These are phyloP conservation scores for Argyresthia goedartella DNA, from an alignment of 2,888 invertebrate genomes.

Conservation along the genomic window DNA sequence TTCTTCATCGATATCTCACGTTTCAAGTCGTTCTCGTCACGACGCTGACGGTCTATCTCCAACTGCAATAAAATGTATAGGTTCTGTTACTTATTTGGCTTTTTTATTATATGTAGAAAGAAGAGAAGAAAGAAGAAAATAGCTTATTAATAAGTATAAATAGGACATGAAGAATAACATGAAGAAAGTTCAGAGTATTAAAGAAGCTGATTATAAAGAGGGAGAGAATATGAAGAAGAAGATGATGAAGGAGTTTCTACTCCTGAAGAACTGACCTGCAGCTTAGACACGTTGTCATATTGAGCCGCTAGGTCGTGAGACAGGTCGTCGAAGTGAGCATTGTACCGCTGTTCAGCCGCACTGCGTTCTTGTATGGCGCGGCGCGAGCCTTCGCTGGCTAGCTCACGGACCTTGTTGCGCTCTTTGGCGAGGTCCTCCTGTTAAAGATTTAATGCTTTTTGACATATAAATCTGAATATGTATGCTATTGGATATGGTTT, in stretches of 20 bases:
- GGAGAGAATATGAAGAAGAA: too few relatives aligned
- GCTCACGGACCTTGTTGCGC: slow-evolving; percentile 80
- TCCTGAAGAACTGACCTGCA: slow-evolving; percentile 65
- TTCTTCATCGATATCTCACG: slow-evolving; percentile 84
- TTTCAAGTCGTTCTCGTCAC: slow-evolving; percentile 81
- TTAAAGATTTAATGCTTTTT: not conserved
- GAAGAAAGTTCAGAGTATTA: too few relatives aligned
- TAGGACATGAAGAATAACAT: too few relatives aligned
- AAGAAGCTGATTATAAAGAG: too few relatives aligned
- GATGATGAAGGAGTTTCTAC: too few relatives aligned
- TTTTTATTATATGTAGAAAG: too few relatives aligned
- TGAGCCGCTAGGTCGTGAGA: slow-evolving; percentile 84
- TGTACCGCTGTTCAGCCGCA: slow-evolving; percentile 80
- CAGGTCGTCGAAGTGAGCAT: slow-evolving; percentile 82
- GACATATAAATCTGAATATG: too few relatives aligned
- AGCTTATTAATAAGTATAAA: too few relatives aligned
- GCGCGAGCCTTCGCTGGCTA: slow-evolving; percentile 81
- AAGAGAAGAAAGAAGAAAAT: too few relatives aligned
- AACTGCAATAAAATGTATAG: slow-evolving; percentile 37
- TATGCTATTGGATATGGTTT: too few relatives aligned
- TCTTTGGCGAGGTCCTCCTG: slow-evolving; percentile 84
- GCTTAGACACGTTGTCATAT: slow-evolving; percentile 83
- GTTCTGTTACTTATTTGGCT: too few relatives aligned
- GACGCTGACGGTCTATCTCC: slow-evolving; percentile 83
- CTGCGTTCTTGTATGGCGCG: slow-evolving; percentile 79